phyloP scores from a whole-genome alignment of 2,888 invertebrate species.

The Drosophila cognata region DNA sequence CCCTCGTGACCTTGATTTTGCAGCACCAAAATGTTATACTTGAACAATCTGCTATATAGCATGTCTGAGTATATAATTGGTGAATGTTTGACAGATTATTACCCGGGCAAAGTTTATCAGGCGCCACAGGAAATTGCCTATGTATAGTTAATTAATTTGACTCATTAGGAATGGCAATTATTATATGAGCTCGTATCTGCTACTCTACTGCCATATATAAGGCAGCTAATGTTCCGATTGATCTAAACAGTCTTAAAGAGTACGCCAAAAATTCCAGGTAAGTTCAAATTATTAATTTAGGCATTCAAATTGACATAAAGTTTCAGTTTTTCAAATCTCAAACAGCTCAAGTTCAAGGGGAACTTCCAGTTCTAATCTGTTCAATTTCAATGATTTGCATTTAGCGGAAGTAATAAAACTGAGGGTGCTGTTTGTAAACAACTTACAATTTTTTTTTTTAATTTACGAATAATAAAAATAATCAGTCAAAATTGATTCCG shows the following conservation, averaged over 20 bases:
- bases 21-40: conserved; percentile 1
- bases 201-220: conserved; percentile 15
- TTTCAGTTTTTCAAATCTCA: not conserved
- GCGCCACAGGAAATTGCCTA: conserved; percentile 57
- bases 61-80: conserved; percentile 5
- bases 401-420: conserved; percentile 53
- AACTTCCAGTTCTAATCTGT: conserved; percentile 17
- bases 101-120: conserved; percentile 59
- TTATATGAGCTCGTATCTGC: not conserved
- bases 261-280: not conserved
- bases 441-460: conserved; percentile 43
- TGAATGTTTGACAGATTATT: conserved; percentile 23
- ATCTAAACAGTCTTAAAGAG: not conserved
- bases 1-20: conserved; percentile 62
- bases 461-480: conserved; percentile 35
- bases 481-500: conserved; percentile 32
- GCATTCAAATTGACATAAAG: not conserved
- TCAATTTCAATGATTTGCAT: conserved; percentile 41
- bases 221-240: not conserved
- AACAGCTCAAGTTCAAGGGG: not conserved
- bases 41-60: not conserved
- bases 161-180: conserved; percentile 29
- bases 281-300: not conserved
- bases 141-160: conserved; percentile 38
- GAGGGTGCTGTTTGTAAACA: conserved; percentile 51